Conservation (phyloP, 64 coral and sea anemone species). For the Pachyseris speciosa region DNA sequence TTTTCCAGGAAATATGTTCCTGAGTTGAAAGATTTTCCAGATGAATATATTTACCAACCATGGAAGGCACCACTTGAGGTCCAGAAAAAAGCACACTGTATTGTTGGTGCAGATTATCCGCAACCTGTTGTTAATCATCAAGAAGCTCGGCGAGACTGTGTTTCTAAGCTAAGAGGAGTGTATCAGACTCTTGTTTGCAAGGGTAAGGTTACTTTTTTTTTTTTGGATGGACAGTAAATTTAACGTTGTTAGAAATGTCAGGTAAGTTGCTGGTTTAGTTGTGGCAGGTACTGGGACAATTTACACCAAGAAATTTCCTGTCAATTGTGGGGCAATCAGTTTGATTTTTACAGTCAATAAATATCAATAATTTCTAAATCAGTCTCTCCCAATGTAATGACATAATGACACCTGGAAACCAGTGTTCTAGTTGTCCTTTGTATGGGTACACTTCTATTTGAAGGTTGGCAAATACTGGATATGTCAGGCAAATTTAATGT, state of each 20-base stretch:
- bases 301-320: too few species aligned
- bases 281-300: too few species aligned
- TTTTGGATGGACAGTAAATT: neutral
- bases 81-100: constrained; percentile 57
- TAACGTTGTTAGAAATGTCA: neutral
- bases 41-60: constrained; percentile 74
- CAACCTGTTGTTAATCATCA: constrained; percentile 66
- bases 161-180: constrained; percentile 56
- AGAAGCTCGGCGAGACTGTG: constrained; percentile 20
- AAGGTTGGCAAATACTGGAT: too few species aligned
- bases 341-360: too few species aligned
- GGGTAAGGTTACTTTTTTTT: constrained; percentile 42
- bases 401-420: too few species aligned
- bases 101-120: constrained; percentile 84
- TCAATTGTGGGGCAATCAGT: too few species aligned
- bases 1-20: constrained; percentile 84
- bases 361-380: too few species aligned
- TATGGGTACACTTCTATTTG: too few species aligned
- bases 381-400: too few species aligned
- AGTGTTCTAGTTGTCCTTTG: too few species aligned
- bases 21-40: constrained; percentile 64
- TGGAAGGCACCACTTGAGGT: constrained; percentile 78
- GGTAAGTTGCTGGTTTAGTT: too few species aligned
- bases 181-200: constrained; percentile 53
- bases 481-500: too few species aligned